Percentiles rank a stretch among this genome's conserved stretches.
Conservation (phyloP, 2,797 vertebrate species). For the Arnoldichthys spilopterus region DNA sequence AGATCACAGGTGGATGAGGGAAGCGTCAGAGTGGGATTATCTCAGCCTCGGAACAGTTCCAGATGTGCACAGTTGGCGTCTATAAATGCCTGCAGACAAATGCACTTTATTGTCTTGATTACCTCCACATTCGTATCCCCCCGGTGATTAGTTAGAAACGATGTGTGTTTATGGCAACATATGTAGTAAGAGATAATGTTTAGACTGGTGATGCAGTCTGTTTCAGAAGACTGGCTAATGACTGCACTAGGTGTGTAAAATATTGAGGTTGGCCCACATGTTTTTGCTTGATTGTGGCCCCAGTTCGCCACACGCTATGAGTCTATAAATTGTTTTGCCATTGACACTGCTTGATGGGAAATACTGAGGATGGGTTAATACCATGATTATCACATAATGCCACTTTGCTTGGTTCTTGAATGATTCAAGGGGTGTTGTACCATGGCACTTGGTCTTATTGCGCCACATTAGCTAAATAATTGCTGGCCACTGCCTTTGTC, state of each 20-base stretch:
- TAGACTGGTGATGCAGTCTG: constrained; percentile 45
- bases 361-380: constrained; percentile 35
- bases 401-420: constrained; percentile 28
- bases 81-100: constrained; percentile 60
- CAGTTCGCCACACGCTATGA: constrained; percentile 30
- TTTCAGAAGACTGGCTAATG: constrained; percentile 23
- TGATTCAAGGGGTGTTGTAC: constrained; percentile 35
- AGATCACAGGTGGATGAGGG: constrained; percentile 52
- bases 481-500: constrained; percentile 34
- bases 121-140: constrained; percentile 61
- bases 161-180: constrained; percentile 65
- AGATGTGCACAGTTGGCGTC: constrained; percentile 63
- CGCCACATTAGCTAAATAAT: constrained; percentile 34
- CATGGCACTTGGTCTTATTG: constrained; percentile 11
- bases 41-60: constrained; percentile 57
- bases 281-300: constrained; percentile 37
- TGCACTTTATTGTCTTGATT: constrained; percentile 60
- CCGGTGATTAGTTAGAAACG: constrained; percentile 63
- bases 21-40: constrained; percentile 52
- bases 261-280: constrained; percentile 36
- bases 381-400: constrained; percentile 34
- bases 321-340: constrained; percentile 49
- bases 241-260: constrained; percentile 29
- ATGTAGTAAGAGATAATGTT: constrained; percentile 50
- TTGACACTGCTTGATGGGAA: constrained; percentile 37